These are phyloP conservation scores for Tenthredo distinguenda DNA, from an alignment of 2,888 invertebrate species.

Conservation along the genomic window DNA sequence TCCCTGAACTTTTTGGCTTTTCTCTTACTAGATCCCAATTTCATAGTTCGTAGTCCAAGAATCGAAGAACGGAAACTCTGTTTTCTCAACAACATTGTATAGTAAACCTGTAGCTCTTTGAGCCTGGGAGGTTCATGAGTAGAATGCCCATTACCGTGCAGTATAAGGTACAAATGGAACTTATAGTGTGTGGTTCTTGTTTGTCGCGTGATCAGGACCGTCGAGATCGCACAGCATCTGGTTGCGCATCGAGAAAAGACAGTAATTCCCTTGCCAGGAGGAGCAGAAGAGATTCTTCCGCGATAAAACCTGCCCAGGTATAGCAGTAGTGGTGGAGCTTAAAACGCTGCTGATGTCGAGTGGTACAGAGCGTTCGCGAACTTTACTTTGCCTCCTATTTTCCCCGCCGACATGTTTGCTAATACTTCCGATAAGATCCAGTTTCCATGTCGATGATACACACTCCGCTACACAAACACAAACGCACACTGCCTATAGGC, in stretches of 20 bases:
- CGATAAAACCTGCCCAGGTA: slow-evolving; percentile 34
- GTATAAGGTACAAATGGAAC: slow-evolving; percentile 25
- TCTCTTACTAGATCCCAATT: background rate
- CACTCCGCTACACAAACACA: background rate
- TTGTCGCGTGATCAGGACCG: slow-evolving; percentile 45
- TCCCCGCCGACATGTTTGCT: slow-evolving; percentile 64
- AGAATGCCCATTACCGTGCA: slow-evolving; percentile 21
- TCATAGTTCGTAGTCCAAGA: background rate
- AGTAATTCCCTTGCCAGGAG: slow-evolving; percentile 24
- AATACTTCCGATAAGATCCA: slow-evolving; percentile 69
- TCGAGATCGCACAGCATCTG: slow-evolving; percentile 36
- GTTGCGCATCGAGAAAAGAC: slow-evolving; percentile 38
- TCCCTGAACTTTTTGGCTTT: background rate
- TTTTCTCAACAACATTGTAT: background rate
- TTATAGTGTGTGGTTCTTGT: slow-evolving; percentile 40
- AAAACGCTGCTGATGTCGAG: slow-evolving; percentile 22
- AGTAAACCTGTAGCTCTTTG: background rate
- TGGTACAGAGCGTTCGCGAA: slow-evolving; percentile 33
- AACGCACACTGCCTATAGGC: background rate
- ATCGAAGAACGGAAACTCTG: background rate
- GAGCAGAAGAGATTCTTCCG: slow-evolving; percentile 17
- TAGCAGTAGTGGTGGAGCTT: slow-evolving; percentile 17
- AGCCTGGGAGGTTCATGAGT: slow-evolving; percentile 18
- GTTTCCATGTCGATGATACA: slow-evolving; percentile 59
- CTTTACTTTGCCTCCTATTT: slow-evolving; percentile 45